Evolutionary conservation across 2,113 vertebrate genomes (phyloP), one percentile per base, ranked within the genome.

Genomic region (Baryphthengus martii): DNA sequence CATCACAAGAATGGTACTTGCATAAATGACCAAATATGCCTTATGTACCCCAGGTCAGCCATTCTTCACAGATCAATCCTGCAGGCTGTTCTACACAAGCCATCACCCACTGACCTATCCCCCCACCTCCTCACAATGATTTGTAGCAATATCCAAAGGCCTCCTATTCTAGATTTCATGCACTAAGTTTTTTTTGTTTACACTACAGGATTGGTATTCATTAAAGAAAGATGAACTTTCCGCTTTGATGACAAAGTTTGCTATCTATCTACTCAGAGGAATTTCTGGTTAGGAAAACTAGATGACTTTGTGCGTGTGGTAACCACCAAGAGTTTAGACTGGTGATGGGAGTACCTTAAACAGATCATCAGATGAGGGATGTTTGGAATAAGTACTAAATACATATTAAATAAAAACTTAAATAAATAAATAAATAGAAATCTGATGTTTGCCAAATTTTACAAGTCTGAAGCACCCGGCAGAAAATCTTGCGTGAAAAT

Each of bases 121-220:
- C 1, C 20, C 13, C 2, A 0, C 29, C 19, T 21, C 3, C 15
- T 23, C 35, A 21, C 49, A 45, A 37, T 1, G 3, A 3, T 28
- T 20, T 42, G 31, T 23, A 89, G 25, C 21, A 45, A 25, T 9
- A 39, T 1, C 58, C n/a, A n/a, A 72, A 47, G 35, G 10, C 20
- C 3, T 63, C 40, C 17, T 71, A 10, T 7, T 50, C 56, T 5
- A 37, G 3, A 61, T 21, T 79, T 66, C 24, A 7, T 20, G 8
- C 18, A 24, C 0, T 0, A 56, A 3, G 28, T 44, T 13, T 9
- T 47, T 33, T 14, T 61, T 70, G 44, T 23, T 73, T 28, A 29
- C 10, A 7, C 16, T 14, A 49, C 23, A 62, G 26, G 50, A 50
- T 19, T 16, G 6, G n/a, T 74, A 37, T 7, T 29, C 16, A 37